These are phyloP conservation scores for Tricholauxania praeusta DNA, from an alignment of 2,888 invertebrate species.

Conservation along the genomic window DNA sequence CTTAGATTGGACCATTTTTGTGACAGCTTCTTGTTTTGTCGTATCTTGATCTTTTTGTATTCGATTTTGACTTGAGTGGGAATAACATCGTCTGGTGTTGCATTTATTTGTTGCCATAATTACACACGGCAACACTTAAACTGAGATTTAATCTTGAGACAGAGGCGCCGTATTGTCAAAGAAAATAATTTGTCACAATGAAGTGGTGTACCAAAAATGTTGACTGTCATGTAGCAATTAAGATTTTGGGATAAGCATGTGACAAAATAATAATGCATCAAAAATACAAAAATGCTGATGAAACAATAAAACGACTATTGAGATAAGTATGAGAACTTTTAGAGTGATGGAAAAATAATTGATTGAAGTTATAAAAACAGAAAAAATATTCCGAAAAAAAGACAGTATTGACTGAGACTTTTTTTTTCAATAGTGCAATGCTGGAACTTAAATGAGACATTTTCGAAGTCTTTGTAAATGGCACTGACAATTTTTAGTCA, in stretches of 20 bases:
- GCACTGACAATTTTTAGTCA: no score
- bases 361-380: no score
- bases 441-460: no score
- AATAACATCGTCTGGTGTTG: conserved; percentile 33
- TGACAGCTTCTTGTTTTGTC: conserved; percentile 48
- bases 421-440: no score
- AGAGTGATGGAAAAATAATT: no score
- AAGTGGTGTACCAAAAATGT: conserved; percentile 53
- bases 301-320: no score
- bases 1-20: conserved; percentile 34
- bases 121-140: no score
- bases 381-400: no score
- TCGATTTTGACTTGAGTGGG: conserved; percentile 48
- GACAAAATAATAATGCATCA: conserved; percentile 55
- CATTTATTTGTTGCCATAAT: conserved; percentile 18
- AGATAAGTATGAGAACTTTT: no score
- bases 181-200: conserved; percentile 61
- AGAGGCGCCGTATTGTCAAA: conserved; percentile 28
- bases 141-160: conserved; percentile 4
- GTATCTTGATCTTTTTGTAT: conserved; percentile 19
- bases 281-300: no score
- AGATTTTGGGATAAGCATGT: conserved; percentile 54
- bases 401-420: no score
- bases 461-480: no score
- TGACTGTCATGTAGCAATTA: conserved; percentile 64